A percentile compares a stretch with the other conserved stretches of the same genome.
Evolutionary conservation across 1,140 invertebrate genomes (phyloP).

Genomic region (Zaprionus camerounensis): DNA sequence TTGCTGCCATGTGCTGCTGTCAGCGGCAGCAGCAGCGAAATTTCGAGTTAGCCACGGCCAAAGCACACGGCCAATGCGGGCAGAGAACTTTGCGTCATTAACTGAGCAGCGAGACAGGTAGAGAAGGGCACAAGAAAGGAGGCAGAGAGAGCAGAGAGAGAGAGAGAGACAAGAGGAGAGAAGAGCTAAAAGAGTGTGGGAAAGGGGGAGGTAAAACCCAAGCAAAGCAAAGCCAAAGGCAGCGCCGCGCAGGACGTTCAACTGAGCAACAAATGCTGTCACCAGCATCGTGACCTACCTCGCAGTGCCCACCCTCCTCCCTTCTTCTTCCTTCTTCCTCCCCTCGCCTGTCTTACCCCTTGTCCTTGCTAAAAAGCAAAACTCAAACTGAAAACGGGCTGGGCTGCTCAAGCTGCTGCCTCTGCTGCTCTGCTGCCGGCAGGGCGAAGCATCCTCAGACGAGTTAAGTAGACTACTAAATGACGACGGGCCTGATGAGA

Average conservation of each 20-base stretch:
- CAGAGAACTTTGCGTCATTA: conserved; percentile 66
- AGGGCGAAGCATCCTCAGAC: conserved; percentile 66
- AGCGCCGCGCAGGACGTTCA: conserved; percentile 20
- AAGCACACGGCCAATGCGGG: conserved; percentile 47
- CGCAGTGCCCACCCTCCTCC: neutral
- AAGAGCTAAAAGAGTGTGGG: neutral
- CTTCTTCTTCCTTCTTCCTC: neutral
- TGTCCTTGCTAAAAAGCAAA: conserved; percentile 51
- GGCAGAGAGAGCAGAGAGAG: conserved; percentile 1
- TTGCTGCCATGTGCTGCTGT: conserved; percentile 48
- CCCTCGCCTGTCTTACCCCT: neutral
- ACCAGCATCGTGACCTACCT: conserved; percentile 28
- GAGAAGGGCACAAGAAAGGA: conserved; percentile 1
- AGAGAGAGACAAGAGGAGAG: neutral
- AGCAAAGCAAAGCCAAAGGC: neutral
- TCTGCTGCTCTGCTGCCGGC: conserved; percentile 46
- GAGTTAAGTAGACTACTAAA: conserved; percentile 82
- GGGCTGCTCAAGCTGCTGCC: conserved; percentile 68
- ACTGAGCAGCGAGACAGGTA: conserved; percentile 30
- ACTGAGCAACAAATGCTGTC: conserved; percentile 67
- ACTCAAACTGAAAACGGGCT: conserved; percentile 51
- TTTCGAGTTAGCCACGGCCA: conserved; percentile 56
- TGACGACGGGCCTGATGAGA: conserved; percentile 64
- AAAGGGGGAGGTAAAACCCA: neutral
- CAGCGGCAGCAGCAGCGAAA: conserved; percentile 52